Conservation (phyloP, 2,888 invertebrate species). For the Carcina quercana region DNA sequence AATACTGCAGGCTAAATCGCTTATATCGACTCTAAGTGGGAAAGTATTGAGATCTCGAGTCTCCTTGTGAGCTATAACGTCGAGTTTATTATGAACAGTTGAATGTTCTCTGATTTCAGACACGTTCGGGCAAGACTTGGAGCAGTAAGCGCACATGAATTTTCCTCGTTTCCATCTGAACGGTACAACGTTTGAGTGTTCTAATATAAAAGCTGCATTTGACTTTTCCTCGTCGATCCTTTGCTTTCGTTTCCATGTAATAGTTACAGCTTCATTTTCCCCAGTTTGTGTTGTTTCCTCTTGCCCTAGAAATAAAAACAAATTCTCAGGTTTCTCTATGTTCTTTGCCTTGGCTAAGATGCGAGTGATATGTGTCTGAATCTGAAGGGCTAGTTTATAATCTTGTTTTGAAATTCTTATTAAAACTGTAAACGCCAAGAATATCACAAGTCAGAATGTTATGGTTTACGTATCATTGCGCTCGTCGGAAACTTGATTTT, state of each 20-base stretch:
- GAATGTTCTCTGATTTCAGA: conserved; percentile 36
- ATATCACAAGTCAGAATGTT: too few relatives aligned
- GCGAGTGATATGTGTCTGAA: too few relatives aligned
- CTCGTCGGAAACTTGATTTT: too few relatives aligned
- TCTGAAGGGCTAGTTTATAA: too few relatives aligned
- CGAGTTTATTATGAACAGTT: conserved; percentile 28
- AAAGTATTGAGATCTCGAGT: too few relatives aligned
- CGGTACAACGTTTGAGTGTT: conserved; percentile 45
- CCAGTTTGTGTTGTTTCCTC: conserved; percentile 18
- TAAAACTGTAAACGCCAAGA: too few relatives aligned
- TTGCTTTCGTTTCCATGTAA: conserved; percentile 40
- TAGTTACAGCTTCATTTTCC: conserved; percentile 16
- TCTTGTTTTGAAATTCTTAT: too few relatives aligned
- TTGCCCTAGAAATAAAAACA: conserved; percentile 43
- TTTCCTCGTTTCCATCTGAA: conserved; percentile 48
- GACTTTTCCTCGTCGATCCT: conserved; percentile 31
- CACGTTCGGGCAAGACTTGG: conserved; percentile 26
- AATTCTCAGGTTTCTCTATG: too few relatives aligned
- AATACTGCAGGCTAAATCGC: conserved; percentile 34
- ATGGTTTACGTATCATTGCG: too few relatives aligned
- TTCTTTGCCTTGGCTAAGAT: too few relatives aligned
- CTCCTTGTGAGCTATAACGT: conserved; percentile 36
- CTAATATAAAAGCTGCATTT: conserved; percentile 44
- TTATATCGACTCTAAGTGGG: conserved; percentile 48
- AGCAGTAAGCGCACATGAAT: conserved; percentile 50